Base-by-base conservation (phyloP, 2,888 invertebrate genomes). In the Callimorpha dominula region DNA sequence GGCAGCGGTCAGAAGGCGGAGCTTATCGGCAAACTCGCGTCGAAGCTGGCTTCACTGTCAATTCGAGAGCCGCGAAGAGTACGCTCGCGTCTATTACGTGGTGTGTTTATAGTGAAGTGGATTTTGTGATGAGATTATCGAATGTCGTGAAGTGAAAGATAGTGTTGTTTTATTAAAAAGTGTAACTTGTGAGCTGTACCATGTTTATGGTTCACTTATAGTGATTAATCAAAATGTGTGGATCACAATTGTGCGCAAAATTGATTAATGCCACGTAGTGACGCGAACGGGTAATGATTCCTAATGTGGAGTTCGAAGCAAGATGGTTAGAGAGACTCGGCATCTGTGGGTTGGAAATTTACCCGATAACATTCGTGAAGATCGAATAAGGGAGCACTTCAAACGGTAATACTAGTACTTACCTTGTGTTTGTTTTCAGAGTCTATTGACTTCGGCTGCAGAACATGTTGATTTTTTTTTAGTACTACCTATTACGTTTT, bases 241-340 rank as follows among this genome's bases (percentile, higher is more conserved):
- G 88, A 91, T 93, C 94, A 93, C 94, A 90, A 92, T 92, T 93
- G 91, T 91, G 94, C 94, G 95, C 93, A 94, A 95, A 95, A 95
- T 95, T 95, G 94, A 92, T 95, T 94, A 95, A 95, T 96, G 96
- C 96, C 96, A 96, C 96, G 96, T 96, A 96, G 95, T 95, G 95
- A 95, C 95, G 96, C 96, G 95, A 96, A 96, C 96, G 96, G 96
- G 96, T 96, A 96, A 96, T 96, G 96, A 97, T 97, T 97, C 97
- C 97, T 97, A 97, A 98, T 98, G 98, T 98, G 98, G 98, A 97
- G 97, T 97, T 97, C 96, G 97, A 97, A 97, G 98, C 98, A 99
- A 98, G 98, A 99, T 99, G 99, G 99, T 99, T 98, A 99, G 99
- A 98, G 99, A 99, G 99, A 99, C 99, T 97, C 98, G 99, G 97